Conservation (phyloP, 2,888 invertebrate genomes). For the Zeuzera pyrina region DNA sequence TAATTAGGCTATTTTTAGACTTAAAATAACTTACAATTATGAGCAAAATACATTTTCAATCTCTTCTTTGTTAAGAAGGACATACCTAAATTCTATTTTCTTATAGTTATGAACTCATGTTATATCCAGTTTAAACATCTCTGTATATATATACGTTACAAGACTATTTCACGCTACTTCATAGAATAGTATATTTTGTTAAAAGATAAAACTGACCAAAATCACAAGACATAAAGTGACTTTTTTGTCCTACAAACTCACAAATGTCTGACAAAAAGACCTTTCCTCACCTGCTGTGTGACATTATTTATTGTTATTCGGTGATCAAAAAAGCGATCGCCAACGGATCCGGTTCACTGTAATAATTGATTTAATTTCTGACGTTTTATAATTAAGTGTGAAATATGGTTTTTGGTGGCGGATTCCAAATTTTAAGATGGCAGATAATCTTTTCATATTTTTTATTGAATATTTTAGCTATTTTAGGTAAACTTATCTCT, state of each 20-base stretch:
- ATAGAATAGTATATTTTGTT: conserved; percentile 56
- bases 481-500: background rate
- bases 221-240: conserved; percentile 59
- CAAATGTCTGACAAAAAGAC: conserved; percentile 30
- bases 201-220: conserved; percentile 62
- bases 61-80: no score
- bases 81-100: no score
- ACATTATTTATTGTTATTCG: conserved; percentile 59
- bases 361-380: conserved; percentile 62
- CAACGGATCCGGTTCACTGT: conserved; percentile 21
- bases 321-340: conserved; percentile 18
- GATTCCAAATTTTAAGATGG: conserved; percentile 13
- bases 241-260: conserved; percentile 37
- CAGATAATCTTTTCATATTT: background rate
- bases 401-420: conserved; percentile 44
- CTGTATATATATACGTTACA: conserved; percentile 21
- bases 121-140: conserved; percentile 32
- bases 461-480: background rate
- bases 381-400: conserved; percentile 62
- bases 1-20: no score
- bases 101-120: no score
- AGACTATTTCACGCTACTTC: conserved; percentile 61
- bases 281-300: conserved; percentile 59
- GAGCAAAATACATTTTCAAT: no score
- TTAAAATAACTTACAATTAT: no score